Evolutionary conservation across 2,113 vertebrate genomes (phyloP).

Genomic region (Helogale parvula): DNA sequence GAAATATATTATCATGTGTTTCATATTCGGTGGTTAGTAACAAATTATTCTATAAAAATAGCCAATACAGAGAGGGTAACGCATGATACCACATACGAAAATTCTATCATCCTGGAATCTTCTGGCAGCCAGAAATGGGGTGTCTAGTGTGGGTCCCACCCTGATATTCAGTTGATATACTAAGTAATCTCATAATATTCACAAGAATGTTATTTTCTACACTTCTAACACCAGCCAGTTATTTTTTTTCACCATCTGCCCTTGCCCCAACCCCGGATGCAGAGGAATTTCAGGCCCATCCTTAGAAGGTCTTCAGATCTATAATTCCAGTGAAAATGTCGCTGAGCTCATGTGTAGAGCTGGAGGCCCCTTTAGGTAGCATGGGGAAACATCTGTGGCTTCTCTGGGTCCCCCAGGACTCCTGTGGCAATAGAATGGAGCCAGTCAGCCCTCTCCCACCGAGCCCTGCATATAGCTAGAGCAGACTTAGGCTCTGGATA

Average conservation of each 20-base stretch:
- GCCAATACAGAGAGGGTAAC: background rate
- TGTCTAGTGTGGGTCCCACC: background rate
- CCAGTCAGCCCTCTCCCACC: background rate
- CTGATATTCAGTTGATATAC: background rate
- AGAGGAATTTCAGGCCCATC: conserved; percentile 64
- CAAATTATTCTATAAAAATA: conserved; percentile 34
- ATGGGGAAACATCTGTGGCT: background rate
- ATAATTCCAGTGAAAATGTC: conserved; percentile 12
- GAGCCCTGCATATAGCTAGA: background rate
- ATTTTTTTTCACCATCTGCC: background rate
- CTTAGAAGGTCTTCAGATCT: conserved; percentile 9
- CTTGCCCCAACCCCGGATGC: background rate
- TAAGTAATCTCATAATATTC: background rate
- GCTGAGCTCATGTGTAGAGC: background rate
- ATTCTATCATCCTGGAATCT: conserved; percentile 19
- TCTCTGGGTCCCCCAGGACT: background rate
- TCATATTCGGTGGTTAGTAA: conserved; percentile 20
- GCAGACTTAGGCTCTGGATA: conserved; percentile 11
- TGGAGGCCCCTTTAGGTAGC: background rate
- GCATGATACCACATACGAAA: background rate
- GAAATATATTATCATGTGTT: conserved; percentile 39
- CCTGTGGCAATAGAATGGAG: background rate
- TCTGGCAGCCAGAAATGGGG: background rate
- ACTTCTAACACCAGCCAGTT: conserved; percentile 19
- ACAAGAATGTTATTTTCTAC: conserved; percentile 37